Percentiles rank a stretch among this genome's conserved stretches.
These are phyloP conservation scores for Helicoverpa armigera DNA, from an alignment of 1,140 invertebrate genomes.

Conservation along the genomic window DNA sequence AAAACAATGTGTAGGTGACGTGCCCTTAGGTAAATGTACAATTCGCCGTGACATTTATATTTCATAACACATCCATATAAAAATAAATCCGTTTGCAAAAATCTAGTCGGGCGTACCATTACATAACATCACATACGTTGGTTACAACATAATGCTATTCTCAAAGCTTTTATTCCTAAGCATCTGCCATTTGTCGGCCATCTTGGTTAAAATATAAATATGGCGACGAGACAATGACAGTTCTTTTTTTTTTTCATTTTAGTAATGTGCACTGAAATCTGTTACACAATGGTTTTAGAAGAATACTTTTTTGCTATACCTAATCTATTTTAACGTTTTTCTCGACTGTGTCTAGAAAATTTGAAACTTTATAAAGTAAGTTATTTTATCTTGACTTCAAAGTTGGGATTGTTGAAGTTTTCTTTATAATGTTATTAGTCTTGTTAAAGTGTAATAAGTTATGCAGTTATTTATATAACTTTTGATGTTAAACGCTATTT, in stretches of 20 bases:
- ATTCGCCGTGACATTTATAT: neutral
- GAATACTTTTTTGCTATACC: neutral
- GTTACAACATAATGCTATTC: constrained; percentile 13
- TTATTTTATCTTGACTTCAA: neutral
- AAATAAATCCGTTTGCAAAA: neutral
- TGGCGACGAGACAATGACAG: constrained; percentile 36
- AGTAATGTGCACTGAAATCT: constrained; percentile 10
- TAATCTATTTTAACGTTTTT: neutral
- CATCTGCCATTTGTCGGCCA: constrained; percentile 26
- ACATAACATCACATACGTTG: constrained; percentile 8
- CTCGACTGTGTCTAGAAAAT: neutral
- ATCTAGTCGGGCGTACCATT: constrained; percentile 6
- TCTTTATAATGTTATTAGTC: too few species aligned
- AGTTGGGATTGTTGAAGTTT: too few species aligned
- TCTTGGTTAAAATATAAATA: constrained; percentile 22
- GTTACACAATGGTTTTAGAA: neutral
- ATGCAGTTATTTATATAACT: neutral
- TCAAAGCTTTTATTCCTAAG: constrained; percentile 27
- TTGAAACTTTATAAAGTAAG: neutral
- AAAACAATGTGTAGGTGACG: too few species aligned
- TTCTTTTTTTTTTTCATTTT: constrained; percentile 23
- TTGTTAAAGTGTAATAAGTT: neutral
- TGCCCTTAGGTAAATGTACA: neutral
- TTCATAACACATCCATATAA: neutral
- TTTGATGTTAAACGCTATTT: neutral